Evolutionary conservation across 2,888 invertebrate genomes (phyloP).

Genomic region (Netelia fuscicornis): DNA sequence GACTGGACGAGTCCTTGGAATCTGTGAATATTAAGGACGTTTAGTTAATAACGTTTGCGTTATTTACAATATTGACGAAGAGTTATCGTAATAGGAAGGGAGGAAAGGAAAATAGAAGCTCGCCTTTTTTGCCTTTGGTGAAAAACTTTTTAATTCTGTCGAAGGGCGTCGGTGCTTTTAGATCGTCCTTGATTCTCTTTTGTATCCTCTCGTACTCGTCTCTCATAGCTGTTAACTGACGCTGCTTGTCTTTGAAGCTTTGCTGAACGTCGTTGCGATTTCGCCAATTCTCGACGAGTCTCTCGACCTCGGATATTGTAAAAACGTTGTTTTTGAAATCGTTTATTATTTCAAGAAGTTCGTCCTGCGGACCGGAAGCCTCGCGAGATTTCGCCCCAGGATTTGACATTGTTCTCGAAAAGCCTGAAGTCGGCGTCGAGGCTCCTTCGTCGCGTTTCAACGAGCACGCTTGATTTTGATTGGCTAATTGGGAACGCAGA

Average conservation of each 20-base stretch:
- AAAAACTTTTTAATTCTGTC: constrained; percentile 92
- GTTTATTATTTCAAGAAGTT: constrained; percentile 94
- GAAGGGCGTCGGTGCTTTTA: constrained; percentile 92
- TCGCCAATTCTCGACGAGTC: constrained; percentile 94
- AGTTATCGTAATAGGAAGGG: background rate
- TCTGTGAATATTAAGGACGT: constrained; percentile 67
- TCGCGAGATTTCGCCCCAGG: constrained; percentile 77
- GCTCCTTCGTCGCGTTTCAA: constrained; percentile 62
- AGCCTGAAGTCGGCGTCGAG: constrained; percentile 60
- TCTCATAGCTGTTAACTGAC: constrained; percentile 92
- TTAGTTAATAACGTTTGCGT: background rate
- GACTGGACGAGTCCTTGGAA: constrained; percentile 76
- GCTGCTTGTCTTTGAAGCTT: constrained; percentile 93
- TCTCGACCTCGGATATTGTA: constrained; percentile 93
- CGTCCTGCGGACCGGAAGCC: constrained; percentile 87
- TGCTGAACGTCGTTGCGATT: constrained; percentile 95
- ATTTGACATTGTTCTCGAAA: constrained; percentile 71
- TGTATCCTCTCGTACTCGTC: constrained; percentile 94
- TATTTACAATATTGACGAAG: constrained; percentile 4
- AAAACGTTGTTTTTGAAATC: constrained; percentile 96
- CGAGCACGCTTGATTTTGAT: constrained; percentile 30
- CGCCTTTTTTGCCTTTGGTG: constrained; percentile 87
- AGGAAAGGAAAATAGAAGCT: constrained; percentile 17
- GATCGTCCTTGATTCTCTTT: constrained; percentile 90
- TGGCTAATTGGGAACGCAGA: constrained; percentile 50